Conservation (phyloP, 1,140 invertebrate genomes). For the Berghia stephanieae region DNA sequence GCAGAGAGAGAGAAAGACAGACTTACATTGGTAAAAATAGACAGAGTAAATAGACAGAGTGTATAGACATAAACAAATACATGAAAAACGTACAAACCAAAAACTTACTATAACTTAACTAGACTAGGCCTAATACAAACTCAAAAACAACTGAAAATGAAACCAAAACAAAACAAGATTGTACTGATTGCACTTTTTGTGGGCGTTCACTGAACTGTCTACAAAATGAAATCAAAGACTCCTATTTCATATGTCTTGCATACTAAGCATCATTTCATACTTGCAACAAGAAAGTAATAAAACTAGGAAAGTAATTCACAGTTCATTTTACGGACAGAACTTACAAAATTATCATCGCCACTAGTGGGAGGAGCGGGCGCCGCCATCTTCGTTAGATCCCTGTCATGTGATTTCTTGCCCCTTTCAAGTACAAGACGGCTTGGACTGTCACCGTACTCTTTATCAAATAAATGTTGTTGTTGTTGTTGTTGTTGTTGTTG, state of each 20-base stretch:
- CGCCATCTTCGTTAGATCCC: slow-evolving; percentile 43
- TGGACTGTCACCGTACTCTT: too few species aligned
- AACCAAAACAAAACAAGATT: too few species aligned
- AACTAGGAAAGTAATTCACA: background rate
- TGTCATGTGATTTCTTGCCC: slow-evolving; percentile 38
- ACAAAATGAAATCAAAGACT: background rate
- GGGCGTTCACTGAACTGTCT: too few species aligned
- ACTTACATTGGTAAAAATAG: background rate
- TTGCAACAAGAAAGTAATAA: background rate
- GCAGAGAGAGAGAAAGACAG: background rate
- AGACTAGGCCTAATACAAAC: background rate
- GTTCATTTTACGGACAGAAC: background rate
- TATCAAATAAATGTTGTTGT: too few species aligned
- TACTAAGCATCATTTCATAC: background rate
- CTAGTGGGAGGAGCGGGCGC: slow-evolving; percentile 42
- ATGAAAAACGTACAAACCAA: background rate
- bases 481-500: too few species aligned
- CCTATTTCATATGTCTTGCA: background rate
- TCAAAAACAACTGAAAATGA: background rate
- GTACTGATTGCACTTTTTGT: too few species aligned
- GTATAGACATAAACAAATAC: background rate
- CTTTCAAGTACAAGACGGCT: too few species aligned
- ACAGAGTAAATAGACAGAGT: background rate
- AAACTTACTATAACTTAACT: background rate
- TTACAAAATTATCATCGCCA: slow-evolving; percentile 15